Evolutionary conservation across 2,888 invertebrate genomes (phyloP).

Genomic region (Andrena hattorfiana): DNA sequence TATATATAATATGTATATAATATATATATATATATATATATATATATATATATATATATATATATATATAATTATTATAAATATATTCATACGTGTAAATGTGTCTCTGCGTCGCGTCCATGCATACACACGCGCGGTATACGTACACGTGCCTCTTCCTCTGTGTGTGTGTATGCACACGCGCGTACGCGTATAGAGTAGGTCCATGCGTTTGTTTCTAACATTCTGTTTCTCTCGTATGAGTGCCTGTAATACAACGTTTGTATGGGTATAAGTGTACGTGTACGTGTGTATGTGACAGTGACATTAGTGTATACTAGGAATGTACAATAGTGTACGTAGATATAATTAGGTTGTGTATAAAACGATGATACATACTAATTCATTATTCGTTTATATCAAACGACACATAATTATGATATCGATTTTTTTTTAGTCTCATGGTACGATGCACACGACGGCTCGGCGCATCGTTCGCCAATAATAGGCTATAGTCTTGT

Average conservation of each 20-base stretch:
- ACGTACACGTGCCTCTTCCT: slow-evolving; percentile 65
- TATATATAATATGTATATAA: slow-evolving; percentile 77
- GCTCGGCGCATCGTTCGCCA: slow-evolving; percentile 78
- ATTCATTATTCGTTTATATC: slow-evolving; percentile 82
- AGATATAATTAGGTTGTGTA: slow-evolving; percentile 84
- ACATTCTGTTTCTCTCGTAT: slow-evolving; percentile 24
- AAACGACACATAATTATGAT: slow-evolving; percentile 85
- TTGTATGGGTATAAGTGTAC: neutral
- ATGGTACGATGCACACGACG: slow-evolving; percentile 81
- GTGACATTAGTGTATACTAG: slow-evolving; percentile 82
- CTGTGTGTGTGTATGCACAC: slow-evolving; percentile 35
- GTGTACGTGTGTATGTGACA: slow-evolving; percentile 5
- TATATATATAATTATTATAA: slow-evolving; percentile 76
- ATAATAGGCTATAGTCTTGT: slow-evolving; percentile 81
- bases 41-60: slow-evolving; percentile 76
- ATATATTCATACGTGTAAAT: slow-evolving; percentile 76
- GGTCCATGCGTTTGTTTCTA: slow-evolving; percentile 76
- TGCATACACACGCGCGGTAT: slow-evolving; percentile 49
- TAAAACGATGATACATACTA: slow-evolving; percentile 85
- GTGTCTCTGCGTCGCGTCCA: slow-evolving; percentile 55
- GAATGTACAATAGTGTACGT: slow-evolving; percentile 84
- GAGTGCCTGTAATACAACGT: slow-evolving; percentile 80
- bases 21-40: slow-evolving; percentile 77
- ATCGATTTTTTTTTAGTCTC: slow-evolving; percentile 83
- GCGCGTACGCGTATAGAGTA: slow-evolving; percentile 76